Conservation (phyloP, 1,140 invertebrate genomes). For the Ylistrum balloti region DNA sequence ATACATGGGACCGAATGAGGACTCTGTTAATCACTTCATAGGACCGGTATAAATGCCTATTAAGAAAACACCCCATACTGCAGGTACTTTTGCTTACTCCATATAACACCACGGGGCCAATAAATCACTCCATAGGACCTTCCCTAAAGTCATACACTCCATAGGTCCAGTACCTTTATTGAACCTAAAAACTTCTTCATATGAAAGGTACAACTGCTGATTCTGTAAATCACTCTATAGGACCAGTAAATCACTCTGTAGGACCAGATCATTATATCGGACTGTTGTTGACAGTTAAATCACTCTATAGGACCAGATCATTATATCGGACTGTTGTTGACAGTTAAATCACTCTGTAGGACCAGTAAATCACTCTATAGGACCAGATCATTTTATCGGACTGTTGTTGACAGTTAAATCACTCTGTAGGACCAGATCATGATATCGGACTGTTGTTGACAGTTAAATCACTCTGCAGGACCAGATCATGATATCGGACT, state of each 20-base stretch:
- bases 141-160: not conserved
- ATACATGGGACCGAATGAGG: no score
- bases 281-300: not conserved
- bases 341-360: not conserved
- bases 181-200: no score
- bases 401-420: not conserved
- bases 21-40: not conserved
- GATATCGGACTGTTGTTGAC: not conserved
- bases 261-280: not conserved
- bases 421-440: not conserved
- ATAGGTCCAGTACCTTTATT: not conserved
- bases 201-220: not conserved
- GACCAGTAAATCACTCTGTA: not conserved
- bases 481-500: not conserved
- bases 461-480: not conserved
- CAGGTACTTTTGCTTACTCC: no score
- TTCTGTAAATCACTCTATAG: not conserved
- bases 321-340: no score
- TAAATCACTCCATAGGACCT: not conserved
- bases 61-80: no score
- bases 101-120: not conserved
- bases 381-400: not conserved
- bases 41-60: not conserved
- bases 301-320: not conserved
- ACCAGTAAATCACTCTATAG: not conserved